phyloP scores from a whole-genome alignment of 1,140 invertebrate genomes.

The Dendroctonus ponderosae region DNA sequence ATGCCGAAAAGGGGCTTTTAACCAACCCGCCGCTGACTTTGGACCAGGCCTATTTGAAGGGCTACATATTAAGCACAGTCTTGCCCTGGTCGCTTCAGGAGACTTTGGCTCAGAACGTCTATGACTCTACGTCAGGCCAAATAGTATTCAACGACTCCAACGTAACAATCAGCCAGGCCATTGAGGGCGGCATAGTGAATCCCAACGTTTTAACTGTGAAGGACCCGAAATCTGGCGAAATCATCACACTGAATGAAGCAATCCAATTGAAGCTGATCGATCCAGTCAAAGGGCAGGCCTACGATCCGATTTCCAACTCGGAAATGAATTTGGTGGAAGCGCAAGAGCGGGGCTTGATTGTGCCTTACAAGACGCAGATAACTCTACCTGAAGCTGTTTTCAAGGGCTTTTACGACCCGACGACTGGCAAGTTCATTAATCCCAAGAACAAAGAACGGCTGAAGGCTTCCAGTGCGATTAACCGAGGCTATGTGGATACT shows the following conservation, averaged over 20 bases:
- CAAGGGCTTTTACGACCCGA: constrained; percentile 78
- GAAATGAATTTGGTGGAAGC: constrained; percentile 77
- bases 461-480: constrained; percentile 62
- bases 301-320: constrained; percentile 71
- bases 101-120: constrained; percentile 78
- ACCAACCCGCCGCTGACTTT: constrained; percentile 69
- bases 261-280: constrained; percentile 80
- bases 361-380: constrained; percentile 77
- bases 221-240: constrained; percentile 73
- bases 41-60: constrained; percentile 74
- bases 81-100: constrained; percentile 83
- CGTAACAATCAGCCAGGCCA: constrained; percentile 74
- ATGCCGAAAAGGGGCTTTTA: constrained; percentile 67
- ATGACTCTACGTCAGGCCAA: constrained; percentile 73
- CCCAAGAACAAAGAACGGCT: constrained; percentile 71
- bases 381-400: constrained; percentile 83
- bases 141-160: constrained; percentile 72
- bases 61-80: constrained; percentile 70
- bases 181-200: constrained; percentile 72
- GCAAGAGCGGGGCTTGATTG: constrained; percentile 74
- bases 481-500: constrained; percentile 73
- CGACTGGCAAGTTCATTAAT: constrained; percentile 69
- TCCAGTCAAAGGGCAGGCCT: constrained; percentile 72
- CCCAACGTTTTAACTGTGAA: constrained; percentile 76
- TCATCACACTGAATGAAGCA: constrained; percentile 78